These are phyloP conservation scores for Parnassius apollo DNA, from an alignment of 2,888 invertebrate species.

Conservation along the genomic window DNA sequence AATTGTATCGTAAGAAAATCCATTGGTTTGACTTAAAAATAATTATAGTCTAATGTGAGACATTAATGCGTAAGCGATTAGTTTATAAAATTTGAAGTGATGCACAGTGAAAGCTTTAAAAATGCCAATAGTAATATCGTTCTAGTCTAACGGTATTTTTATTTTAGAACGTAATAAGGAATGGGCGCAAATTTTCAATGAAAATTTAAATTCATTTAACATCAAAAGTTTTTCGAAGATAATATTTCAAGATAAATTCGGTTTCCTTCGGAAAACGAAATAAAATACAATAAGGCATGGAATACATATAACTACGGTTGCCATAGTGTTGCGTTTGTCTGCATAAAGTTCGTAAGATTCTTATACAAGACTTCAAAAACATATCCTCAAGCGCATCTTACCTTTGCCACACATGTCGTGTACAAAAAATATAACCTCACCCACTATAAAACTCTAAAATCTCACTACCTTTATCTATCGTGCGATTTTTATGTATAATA, in stretches of 20 bases:
- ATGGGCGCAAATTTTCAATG: no score
- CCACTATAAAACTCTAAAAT: slow-evolving; percentile 37
- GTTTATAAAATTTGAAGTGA: background rate
- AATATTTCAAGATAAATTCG: no score
- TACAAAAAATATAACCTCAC: slow-evolving; percentile 40
- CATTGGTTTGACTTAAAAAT: slow-evolving; percentile 7
- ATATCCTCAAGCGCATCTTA: slow-evolving; percentile 3
- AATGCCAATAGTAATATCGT: slow-evolving; percentile 9
- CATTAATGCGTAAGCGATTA: background rate
- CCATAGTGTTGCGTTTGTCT: slow-evolving; percentile 9
- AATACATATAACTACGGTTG: slow-evolving; percentile 5
- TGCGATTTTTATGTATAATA: slow-evolving; percentile 42
- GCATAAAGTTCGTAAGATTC: background rate
- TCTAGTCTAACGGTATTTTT: no score
- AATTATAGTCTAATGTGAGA: slow-evolving; percentile 5
- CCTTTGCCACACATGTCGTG: slow-evolving; percentile 17
- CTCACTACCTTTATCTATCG: slow-evolving; percentile 49
- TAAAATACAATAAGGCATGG: slow-evolving; percentile 4
- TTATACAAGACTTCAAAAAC: background rate
- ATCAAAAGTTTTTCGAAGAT: no score
- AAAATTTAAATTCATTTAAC: no score
- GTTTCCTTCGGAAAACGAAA: background rate
- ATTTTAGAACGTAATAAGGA: no score
- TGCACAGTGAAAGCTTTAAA: slow-evolving; percentile 10
- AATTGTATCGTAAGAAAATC: slow-evolving; percentile 32